phyloP scores from a whole-genome alignment of 2,797 vertebrate genomes.

The Neosilurus mollespiculum region DNA sequence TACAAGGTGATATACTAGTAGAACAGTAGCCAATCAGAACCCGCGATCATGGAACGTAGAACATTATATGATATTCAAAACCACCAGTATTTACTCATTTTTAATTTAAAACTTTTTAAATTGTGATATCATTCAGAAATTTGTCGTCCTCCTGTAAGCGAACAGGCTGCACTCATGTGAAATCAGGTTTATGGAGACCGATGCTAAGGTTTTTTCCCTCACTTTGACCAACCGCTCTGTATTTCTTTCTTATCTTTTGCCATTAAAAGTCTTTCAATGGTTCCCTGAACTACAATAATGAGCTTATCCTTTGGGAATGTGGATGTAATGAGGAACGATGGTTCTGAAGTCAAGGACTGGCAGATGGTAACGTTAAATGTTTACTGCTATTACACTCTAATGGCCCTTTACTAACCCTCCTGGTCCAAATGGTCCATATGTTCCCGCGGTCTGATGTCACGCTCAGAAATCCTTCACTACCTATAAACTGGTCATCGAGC shows the following conservation, averaged over 20 bases:
- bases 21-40: too few relatives aligned
- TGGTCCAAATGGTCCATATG: conserved; percentile 23
- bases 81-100: too few relatives aligned
- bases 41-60: too few relatives aligned
- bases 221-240: conserved; percentile 30
- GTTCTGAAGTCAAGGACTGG: conserved; percentile 66
- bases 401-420: conserved; percentile 23
- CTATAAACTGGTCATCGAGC: neutral
- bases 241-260: conserved; percentile 46
- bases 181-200: neutral
- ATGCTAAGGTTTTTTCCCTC: conserved; percentile 42
- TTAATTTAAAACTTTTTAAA: too few relatives aligned
- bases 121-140: too few relatives aligned
- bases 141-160: neutral
- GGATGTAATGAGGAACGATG: conserved; percentile 69
- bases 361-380: conserved; percentile 68
- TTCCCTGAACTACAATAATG: conserved; percentile 70
- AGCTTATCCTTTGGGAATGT: conserved; percentile 70
- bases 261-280: conserved; percentile 74
- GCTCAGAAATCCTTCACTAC: conserved; percentile 8
- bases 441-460: neutral
- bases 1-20: too few relatives aligned
- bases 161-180: neutral
- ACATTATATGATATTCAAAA: too few relatives aligned
- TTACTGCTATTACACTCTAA: conserved; percentile 31